Evolutionary conservation across 2,113 vertebrate genomes (phyloP).

Genomic region (Macquaria ambigua): DNA sequence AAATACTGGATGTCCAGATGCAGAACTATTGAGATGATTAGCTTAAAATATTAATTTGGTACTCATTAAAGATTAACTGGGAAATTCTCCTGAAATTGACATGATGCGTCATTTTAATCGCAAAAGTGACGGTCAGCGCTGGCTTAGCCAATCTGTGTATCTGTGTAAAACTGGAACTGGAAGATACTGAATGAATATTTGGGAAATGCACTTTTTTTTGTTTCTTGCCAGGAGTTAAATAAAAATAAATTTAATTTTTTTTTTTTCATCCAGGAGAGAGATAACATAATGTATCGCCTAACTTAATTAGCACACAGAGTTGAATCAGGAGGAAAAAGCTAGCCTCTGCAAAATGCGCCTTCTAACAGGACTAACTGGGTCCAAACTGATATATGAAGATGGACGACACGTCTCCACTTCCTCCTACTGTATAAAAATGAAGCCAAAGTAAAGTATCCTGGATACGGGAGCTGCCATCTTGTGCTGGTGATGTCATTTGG

Average conservation of each 20-base stretch:
- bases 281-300: background rate
- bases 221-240: too few relatives aligned
- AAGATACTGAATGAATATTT: too few relatives aligned
- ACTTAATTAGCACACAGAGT: background rate
- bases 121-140: background rate
- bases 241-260: too few relatives aligned
- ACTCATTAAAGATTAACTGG: constrained; percentile 11
- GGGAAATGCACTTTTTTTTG: too few relatives aligned
- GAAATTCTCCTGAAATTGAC: background rate
- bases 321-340: background rate
- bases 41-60: constrained; percentile 15
- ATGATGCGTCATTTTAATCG: background rate
- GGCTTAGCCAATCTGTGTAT: background rate
- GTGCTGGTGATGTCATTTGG: too few relatives aligned
- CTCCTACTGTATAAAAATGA: too few relatives aligned
- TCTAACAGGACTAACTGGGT: too few relatives aligned
- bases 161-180: background rate
- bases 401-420: too few relatives aligned
- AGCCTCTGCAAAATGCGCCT: background rate
- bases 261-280: background rate
- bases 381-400: too few relatives aligned
- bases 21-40: constrained; percentile 12
- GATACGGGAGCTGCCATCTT: too few relatives aligned
- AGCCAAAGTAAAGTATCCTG: too few relatives aligned
- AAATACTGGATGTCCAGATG: constrained; percentile 18